These are phyloP conservation scores for Myodes glareolus DNA, from an alignment of 2,113 vertebrate species.

Conservation along the genomic window DNA sequence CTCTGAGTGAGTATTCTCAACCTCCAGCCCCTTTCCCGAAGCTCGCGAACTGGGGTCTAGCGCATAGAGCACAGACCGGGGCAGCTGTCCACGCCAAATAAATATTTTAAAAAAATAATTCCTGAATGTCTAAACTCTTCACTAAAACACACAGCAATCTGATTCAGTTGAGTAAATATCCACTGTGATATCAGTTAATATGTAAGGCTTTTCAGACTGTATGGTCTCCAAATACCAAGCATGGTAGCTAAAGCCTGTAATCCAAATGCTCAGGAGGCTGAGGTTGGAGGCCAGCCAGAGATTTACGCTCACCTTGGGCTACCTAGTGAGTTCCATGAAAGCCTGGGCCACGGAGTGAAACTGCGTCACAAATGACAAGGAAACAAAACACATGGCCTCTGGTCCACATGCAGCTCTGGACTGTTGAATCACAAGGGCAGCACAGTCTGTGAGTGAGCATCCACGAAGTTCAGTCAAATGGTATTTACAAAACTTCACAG, in stretches of 20 bases:
- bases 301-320: neutral
- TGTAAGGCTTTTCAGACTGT: neutral
- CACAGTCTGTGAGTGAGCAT: neutral
- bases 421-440: neutral
- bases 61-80: no score
- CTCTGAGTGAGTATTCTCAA: no score
- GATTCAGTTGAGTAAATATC: neutral
- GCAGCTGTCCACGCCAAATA: no score
- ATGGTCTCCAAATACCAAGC: neutral
- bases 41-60: no score
- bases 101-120: neutral
- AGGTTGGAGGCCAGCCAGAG: neutral
- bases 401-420: neutral
- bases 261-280: neutral
- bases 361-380: neutral
- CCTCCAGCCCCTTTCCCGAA: no score
- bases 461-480: neutral
- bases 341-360: neutral
- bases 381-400: neutral
- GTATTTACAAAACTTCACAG: neutral
- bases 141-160: neutral
- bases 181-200: neutral
- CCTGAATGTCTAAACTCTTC: neutral
- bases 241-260: neutral
- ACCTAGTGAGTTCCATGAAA: neutral